phyloP scores from a whole-genome alignment of 2,888 invertebrate genomes.

The Acronicta aceris region DNA sequence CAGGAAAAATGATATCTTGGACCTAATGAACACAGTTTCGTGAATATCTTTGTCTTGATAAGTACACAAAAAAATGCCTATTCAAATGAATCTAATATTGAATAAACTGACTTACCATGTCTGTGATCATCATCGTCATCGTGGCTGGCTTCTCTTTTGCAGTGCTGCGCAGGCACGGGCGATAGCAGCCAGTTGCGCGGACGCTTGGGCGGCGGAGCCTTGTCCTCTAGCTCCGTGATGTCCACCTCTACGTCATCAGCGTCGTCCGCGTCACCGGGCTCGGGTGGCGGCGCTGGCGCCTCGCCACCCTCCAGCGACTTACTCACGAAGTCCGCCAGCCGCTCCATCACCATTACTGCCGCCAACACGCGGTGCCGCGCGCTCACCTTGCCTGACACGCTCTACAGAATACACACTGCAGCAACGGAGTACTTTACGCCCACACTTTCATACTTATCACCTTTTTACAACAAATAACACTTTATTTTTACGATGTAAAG shows the following conservation, averaged over 20 bases:
- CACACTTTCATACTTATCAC: slow-evolving; percentile 62
- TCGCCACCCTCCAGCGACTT: slow-evolving; percentile 93
- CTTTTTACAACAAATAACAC: slow-evolving; percentile 34
- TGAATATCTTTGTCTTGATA: no score
- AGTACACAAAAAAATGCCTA: no score
- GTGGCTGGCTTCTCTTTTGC: slow-evolving; percentile 73
- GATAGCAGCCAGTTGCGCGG: slow-evolving; percentile 86
- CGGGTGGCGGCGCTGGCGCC: slow-evolving; percentile 83
- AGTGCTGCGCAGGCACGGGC: slow-evolving; percentile 76
- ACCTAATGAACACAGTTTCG: no score
- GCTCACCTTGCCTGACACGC: slow-evolving; percentile 80
- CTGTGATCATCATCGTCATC: slow-evolving; percentile 84
- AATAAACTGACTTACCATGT: slow-evolving; percentile 74
- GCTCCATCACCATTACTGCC: slow-evolving; percentile 93
- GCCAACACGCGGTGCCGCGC: slow-evolving; percentile 78
- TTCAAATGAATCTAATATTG: no score
- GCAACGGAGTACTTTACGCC: slow-evolving; percentile 75
- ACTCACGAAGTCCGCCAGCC: slow-evolving; percentile 96
- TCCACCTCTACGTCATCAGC: slow-evolving; percentile 84
- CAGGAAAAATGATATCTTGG: no score
- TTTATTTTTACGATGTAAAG: slow-evolving; percentile 44
- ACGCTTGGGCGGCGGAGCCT: slow-evolving; percentile 76
- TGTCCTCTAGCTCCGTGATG: slow-evolving; percentile 85
- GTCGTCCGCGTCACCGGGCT: slow-evolving; percentile 82
- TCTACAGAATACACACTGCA: slow-evolving; percentile 77